These are phyloP conservation scores for Ophion slaviceki DNA, from an alignment of 2,888 invertebrate species.

Conservation along the genomic window DNA sequence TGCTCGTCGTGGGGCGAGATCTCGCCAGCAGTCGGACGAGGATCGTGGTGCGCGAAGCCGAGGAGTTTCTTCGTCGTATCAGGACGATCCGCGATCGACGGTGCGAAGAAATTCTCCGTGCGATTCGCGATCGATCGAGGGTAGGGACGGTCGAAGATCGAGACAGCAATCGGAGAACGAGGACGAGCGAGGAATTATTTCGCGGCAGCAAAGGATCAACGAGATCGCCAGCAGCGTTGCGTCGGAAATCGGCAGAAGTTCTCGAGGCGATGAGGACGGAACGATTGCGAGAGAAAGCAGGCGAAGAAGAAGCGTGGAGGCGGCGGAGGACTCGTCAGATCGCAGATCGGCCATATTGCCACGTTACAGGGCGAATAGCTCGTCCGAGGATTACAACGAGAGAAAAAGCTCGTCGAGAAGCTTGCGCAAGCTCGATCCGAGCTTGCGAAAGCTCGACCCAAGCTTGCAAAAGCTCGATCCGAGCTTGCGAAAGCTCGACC, in stretches of 20 bases:
- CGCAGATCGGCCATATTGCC: slow-evolving; percentile 66
- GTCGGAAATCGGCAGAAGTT: slow-evolving; percentile 44
- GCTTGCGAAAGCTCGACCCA: slow-evolving; percentile 1
- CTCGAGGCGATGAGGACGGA: slow-evolving; percentile 47
- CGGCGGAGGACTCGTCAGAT: slow-evolving; percentile 73
- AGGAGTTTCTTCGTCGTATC: slow-evolving; percentile 49
- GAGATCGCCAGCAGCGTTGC: background rate
- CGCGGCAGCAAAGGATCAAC: slow-evolving; percentile 3
- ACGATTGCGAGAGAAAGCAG: slow-evolving; percentile 60
- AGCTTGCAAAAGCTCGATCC: slow-evolving; percentile 4
- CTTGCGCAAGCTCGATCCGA: slow-evolving; percentile 14
- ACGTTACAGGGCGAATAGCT: slow-evolving; percentile 75
- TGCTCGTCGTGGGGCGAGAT: slow-evolving; percentile 63
- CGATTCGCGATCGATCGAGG: slow-evolving; percentile 6
- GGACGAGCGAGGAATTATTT: slow-evolving; percentile 46
- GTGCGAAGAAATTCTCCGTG: slow-evolving; percentile 28
- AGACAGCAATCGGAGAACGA: slow-evolving; percentile 65
- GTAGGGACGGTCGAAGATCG: slow-evolving; percentile 54
- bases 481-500: slow-evolving; percentile 13
- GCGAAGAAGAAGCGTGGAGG: slow-evolving; percentile 74
- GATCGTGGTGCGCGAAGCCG: slow-evolving; percentile 24
- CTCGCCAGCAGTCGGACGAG: slow-evolving; percentile 67
- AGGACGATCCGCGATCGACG: slow-evolving; percentile 66
- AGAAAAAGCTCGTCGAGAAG: slow-evolving; percentile 5
- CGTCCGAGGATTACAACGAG: slow-evolving; percentile 78